phyloP scores from a whole-genome alignment of 2,113 vertebrate genomes.

The Acinonyx jubatus region DNA sequence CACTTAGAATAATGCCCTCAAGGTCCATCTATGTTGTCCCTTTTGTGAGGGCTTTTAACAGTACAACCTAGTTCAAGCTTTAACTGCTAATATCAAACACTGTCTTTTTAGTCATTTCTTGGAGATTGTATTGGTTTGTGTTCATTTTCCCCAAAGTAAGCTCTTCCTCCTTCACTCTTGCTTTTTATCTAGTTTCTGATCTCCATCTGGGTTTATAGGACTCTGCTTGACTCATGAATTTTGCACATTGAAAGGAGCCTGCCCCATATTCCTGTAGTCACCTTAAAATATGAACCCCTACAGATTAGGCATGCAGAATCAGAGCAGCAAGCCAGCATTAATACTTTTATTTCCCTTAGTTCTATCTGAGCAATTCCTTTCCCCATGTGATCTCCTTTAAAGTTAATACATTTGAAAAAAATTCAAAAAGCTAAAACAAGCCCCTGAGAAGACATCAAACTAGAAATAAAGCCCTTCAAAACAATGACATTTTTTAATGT shows the following conservation, averaged over 20 bases:
- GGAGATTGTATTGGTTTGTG: constrained; percentile 30
- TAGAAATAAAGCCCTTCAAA: constrained; percentile 43
- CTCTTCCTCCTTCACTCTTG: background rate
- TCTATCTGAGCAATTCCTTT: constrained; percentile 2
- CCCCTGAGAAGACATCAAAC: background rate
- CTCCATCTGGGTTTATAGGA: background rate
- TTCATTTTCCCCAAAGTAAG: constrained; percentile 27
- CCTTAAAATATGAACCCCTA: background rate
- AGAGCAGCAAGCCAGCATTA: background rate
- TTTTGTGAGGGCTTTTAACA: background rate
- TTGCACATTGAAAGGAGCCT: background rate
- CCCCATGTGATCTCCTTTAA: background rate
- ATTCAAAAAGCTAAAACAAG: constrained; percentile 18
- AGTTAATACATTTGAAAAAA: constrained; percentile 16
- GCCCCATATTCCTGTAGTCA: background rate
- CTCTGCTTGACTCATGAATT: background rate
- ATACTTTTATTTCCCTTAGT: constrained; percentile 45
- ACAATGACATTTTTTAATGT: constrained; percentile 48
- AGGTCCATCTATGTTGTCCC: background rate
- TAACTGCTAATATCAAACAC: constrained; percentile 9
- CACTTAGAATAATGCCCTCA: background rate
- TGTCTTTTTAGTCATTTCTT: background rate
- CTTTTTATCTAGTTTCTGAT: constrained; percentile 37
- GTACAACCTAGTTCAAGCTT: background rate
- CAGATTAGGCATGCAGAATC: constrained; percentile 24